Percentiles rank a stretch among this genome's conserved stretches.
These are phyloP conservation scores for Sylvicapra grimmia DNA, from an alignment of 2,113 vertebrate genomes.

Conservation along the genomic window DNA sequence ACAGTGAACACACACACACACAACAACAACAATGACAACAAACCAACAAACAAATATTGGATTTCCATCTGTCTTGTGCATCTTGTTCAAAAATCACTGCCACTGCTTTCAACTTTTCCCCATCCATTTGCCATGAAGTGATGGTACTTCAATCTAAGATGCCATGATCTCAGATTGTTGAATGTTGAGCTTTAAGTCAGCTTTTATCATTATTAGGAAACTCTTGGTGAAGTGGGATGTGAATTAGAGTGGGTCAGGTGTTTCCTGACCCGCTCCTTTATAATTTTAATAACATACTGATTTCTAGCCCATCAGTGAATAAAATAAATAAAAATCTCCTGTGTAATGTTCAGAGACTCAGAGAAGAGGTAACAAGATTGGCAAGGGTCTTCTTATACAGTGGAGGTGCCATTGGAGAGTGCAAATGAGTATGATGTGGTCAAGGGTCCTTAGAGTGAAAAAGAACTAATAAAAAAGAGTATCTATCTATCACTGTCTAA, in stretches of 20 bases:
- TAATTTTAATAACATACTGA: background rate
- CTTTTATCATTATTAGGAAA: background rate
- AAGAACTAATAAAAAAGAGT: background rate
- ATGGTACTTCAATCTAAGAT: too few relatives aligned
- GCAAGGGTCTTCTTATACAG: background rate
- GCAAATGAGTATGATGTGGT: background rate
- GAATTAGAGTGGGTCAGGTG: background rate
- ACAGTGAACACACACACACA: background rate
- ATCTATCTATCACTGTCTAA: background rate
- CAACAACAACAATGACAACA: background rate
- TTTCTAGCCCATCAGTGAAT: background rate
- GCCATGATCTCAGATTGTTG: background rate
- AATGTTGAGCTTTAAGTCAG: background rate
- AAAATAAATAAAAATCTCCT: background rate
- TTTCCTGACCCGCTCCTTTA: background rate
- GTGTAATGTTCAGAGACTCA: background rate
- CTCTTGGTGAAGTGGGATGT: background rate
- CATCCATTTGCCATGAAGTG: background rate
- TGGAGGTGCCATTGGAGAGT: too few relatives aligned
- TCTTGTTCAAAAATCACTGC: background rate
- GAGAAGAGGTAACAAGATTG: background rate
- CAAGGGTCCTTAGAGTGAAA: background rate
- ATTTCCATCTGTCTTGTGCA: background rate
- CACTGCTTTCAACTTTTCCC: background rate
- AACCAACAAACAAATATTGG: background rate